A percentile compares a stretch with the other conserved stretches of the same genome.
Conservation (phyloP, 1,140 invertebrate species). For the Gryon sp. region DNA sequence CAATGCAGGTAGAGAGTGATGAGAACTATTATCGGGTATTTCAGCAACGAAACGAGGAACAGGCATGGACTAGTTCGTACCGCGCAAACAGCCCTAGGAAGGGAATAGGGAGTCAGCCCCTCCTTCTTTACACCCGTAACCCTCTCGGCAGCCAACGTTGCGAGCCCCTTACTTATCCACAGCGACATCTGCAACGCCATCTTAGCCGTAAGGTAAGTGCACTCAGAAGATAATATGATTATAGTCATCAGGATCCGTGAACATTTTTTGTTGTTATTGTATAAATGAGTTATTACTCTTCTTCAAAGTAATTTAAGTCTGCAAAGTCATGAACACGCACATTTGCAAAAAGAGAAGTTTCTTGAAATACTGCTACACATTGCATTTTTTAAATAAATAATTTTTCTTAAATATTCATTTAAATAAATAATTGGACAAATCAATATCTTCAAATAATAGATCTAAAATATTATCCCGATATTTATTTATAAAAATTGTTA, state of each 20-base stretch:
- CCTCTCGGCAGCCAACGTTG: constrained; percentile 41
- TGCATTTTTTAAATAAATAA: no score
- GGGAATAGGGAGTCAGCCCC: constrained; percentile 71
- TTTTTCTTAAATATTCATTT: no score
- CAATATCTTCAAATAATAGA: no score
- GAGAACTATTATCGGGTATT: constrained; percentile 71
- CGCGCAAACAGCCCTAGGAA: constrained; percentile 67
- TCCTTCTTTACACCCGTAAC: constrained; percentile 58
- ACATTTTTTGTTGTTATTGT: constrained; percentile 12
- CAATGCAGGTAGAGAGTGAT: constrained; percentile 61
- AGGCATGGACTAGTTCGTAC: constrained; percentile 76
- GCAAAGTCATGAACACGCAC: no score
- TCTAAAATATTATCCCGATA: no score
- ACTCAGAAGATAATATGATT: constrained; percentile 15
- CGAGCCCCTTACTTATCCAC: constrained; percentile 40
- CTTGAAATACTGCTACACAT: no score
- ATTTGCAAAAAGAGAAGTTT: no score
- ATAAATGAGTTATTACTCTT: constrained; percentile 34
- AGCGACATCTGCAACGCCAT: constrained; percentile 73
- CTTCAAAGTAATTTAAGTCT: not conserved
- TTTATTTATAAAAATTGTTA: no score
- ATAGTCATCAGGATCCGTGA: constrained; percentile 18
- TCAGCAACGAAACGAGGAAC: constrained; percentile 70
- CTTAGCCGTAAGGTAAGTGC: constrained; percentile 78
- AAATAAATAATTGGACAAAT: no score